These are phyloP conservation scores for Belgica antarctica DNA, from an alignment of 2,888 invertebrate species.

Conservation along the genomic window DNA sequence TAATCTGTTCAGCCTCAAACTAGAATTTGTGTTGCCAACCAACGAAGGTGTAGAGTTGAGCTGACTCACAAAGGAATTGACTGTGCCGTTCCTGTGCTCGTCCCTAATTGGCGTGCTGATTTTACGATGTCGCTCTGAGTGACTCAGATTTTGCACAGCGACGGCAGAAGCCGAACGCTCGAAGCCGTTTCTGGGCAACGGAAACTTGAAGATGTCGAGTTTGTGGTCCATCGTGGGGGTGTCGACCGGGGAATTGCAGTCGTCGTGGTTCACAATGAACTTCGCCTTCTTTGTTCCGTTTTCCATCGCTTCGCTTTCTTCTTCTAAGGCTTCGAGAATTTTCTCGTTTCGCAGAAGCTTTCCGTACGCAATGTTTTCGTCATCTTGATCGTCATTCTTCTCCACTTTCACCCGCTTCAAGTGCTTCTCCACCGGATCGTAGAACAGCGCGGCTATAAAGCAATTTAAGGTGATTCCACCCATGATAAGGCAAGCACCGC, in stretches of 20 bases:
- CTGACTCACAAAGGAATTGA: conserved; percentile 56
- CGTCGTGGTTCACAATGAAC: conserved; percentile 51
- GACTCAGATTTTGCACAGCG: conserved; percentile 60
- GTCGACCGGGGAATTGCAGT: conserved; percentile 49
- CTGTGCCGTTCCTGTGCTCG: conserved; percentile 54
- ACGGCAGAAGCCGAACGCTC: conserved; percentile 71
- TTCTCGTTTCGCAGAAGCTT: conserved; percentile 8
- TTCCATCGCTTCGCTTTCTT: conserved; percentile 53
- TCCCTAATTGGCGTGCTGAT: conserved; percentile 62
- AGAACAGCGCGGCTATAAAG: conserved; percentile 79
- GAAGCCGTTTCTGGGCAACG: conserved; percentile 55
- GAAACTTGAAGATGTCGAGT: conserved; percentile 48
- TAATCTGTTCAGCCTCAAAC: conserved; percentile 45
- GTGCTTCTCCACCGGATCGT: conserved; percentile 80
- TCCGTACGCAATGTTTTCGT: conserved; percentile 16
- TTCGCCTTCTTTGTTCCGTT: conserved; percentile 49
- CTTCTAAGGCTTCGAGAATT: conserved; percentile 51
- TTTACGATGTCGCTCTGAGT: conserved; percentile 57
- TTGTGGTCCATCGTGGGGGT: conserved; percentile 49
- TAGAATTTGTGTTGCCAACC: conserved; percentile 64
- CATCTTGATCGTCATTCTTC: conserved; percentile 47
- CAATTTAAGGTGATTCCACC: conserved; percentile 80
- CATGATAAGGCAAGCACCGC: conserved; percentile 76
- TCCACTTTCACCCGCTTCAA: conserved; percentile 62
- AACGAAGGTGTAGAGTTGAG: conserved; percentile 66